Evolutionary conservation across 2,888 invertebrate genomes (phyloP), one percentile per base, ranked within the genome.

Genomic region (Atrina japonica): DNA sequence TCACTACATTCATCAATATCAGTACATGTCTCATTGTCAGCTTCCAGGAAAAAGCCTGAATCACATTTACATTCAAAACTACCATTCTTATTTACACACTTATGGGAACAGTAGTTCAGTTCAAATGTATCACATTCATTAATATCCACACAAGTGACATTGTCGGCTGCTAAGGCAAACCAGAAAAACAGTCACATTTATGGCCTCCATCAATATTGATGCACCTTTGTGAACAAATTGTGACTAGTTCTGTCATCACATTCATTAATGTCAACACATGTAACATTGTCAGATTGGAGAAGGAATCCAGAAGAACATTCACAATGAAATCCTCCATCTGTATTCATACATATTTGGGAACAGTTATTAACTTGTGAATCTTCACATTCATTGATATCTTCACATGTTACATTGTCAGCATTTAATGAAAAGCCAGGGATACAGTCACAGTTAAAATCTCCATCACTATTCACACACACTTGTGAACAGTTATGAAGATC

Each of bases 1-100:
- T 25, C 45, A 0, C 7, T 14, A 55, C 65, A 65, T 27, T 65
- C 65, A 45, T 65, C 30, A 7, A 65, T 18, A 30, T 65, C 65
- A 21, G 30, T 3, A 45, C 65, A 65, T 18, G 21, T 7, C 11
- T 21, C 25, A 3, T 43, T 53, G 53, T 52, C 45, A 43, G 25
- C 16, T 16, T 41, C 27, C 23, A 41, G 43, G 11, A 18, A 1
- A 43, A 21, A 64, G 6, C 64, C 64, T 16, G 27, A 7, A 16
- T 11, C 11, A 53, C 64, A 64, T 2, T 23, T 9, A 53, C 64
- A 64, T 7, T 21, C 29, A 25, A 27, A 64, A n/a, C 23, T 29
- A 43, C 64, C 64, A n/a, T 23, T 21, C n/a, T 21, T 25, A 27
- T 64, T 64, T 11, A n/a, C 11, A 35, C 64, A 64, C 27, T 41